A percentile compares a stretch with the other conserved stretches of the same genome.
phyloP scores from a whole-genome alignment of 2,113 vertebrate genomes.

The Dunckerocampus dactyliophorus region DNA sequence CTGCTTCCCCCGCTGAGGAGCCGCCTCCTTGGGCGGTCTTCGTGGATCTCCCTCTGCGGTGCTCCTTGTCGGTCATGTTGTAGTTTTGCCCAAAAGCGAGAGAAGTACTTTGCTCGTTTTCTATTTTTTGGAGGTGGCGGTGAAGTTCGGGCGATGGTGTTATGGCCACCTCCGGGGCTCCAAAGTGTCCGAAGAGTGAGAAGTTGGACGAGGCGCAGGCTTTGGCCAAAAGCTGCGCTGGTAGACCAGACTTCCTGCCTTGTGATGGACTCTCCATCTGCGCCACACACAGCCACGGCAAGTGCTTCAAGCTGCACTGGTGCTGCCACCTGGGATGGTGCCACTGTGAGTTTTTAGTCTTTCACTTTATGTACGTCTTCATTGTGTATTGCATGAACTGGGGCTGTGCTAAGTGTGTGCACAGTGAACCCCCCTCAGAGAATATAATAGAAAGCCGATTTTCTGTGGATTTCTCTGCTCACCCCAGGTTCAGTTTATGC shows the following conservation, averaged over 20 bases:
- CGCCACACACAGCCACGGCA: constrained; percentile 96
- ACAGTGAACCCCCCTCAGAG: too few species aligned
- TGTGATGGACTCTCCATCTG: constrained; percentile 96
- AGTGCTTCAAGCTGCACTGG: constrained; percentile 99
- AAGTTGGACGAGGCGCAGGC: constrained; percentile 95
- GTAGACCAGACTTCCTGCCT: constrained; percentile 96
- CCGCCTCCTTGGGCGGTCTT: constrained; percentile 19
- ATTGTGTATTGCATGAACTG: neutral
- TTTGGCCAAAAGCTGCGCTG: constrained; percentile 92
- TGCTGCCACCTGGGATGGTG: constrained; percentile 99
- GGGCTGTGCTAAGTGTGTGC: too few species aligned
- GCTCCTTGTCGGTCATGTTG: constrained; percentile 24
- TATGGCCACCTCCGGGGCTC: constrained; percentile 76
- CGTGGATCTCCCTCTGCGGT: constrained; percentile 36
- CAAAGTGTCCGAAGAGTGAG: constrained; percentile 80
- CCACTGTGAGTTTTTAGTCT: constrained; percentile 86
- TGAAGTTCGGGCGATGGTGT: constrained; percentile 54
- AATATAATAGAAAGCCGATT: too few species aligned
- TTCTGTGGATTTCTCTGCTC: too few species aligned
- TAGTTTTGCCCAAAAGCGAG: constrained; percentile 27
- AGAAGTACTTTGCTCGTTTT: neutral
- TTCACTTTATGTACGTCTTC: neutral
- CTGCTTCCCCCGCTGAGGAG: neutral
- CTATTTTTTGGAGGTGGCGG: neutral
- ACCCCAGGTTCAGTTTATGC: too few species aligned